Evolutionary conservation across 2,797 vertebrate genomes (phyloP).

Genomic region (Menidia menidia): DNA sequence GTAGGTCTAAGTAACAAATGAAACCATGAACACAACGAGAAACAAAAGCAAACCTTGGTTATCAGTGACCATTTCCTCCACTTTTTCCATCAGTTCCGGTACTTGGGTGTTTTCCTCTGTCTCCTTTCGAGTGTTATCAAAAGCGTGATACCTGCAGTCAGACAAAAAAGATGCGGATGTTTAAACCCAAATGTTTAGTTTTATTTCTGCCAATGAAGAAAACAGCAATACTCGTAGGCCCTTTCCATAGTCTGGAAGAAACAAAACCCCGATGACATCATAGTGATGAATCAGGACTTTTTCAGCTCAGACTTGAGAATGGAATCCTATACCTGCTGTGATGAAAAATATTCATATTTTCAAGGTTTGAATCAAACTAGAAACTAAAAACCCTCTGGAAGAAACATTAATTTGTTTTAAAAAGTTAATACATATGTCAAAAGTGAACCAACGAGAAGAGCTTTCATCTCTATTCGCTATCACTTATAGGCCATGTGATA

Average conservation of each 20-base stretch:
- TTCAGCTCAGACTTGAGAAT: neutral
- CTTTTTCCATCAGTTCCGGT: constrained; percentile 82
- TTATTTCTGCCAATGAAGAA: too few relatives aligned
- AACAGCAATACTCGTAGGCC: too few relatives aligned
- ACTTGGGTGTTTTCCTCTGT: constrained; percentile 79
- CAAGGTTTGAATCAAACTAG: neutral
- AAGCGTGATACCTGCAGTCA: constrained; percentile 76
- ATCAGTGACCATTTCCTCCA: constrained; percentile 83
- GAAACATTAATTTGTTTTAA: neutral
- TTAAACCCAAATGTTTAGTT: neutral
- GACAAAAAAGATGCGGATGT: neutral
- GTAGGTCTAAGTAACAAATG: neutral
- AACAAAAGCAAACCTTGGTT: constrained; percentile 71
- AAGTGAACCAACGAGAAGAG: neutral
- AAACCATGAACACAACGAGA: neutral
- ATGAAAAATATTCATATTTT: neutral
- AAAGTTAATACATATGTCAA: neutral
- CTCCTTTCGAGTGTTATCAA: constrained; percentile 78
- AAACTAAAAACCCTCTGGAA: neutral
- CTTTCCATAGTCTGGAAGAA: too few relatives aligned
- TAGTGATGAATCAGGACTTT: too few relatives aligned
- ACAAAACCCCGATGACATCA: too few relatives aligned
- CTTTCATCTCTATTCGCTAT: neutral
- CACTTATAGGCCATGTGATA: neutral
- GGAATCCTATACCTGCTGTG: neutral